phyloP scores from a whole-genome alignment of 2,113 vertebrate genomes.

The Hymenochirus boettgeri region DNA sequence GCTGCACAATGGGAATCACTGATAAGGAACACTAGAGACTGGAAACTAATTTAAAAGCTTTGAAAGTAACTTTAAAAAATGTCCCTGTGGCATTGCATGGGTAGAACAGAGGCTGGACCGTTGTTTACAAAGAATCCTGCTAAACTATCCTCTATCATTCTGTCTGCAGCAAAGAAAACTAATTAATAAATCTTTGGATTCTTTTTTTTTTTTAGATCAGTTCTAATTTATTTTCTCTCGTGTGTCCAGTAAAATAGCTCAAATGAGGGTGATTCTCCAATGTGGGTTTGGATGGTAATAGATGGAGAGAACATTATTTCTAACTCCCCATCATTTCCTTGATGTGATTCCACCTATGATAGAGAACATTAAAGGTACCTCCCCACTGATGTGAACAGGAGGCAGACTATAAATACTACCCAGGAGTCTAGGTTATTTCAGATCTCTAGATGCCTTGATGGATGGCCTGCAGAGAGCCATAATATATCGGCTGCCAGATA shows the following conservation, averaged over 20 bases:
- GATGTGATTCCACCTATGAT: no score
- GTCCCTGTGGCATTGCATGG: slow-evolving; percentile 10
- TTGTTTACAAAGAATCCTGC: neutral
- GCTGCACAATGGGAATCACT: slow-evolving; percentile 18
- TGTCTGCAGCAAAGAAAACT: neutral
- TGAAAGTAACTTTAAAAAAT: slow-evolving; percentile 28
- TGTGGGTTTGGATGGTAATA: no score
- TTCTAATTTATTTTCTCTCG: neutral
- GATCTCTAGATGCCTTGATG: no score
- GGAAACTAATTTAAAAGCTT: slow-evolving; percentile 31
- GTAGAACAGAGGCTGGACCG: neutral
- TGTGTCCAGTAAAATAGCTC: neutral
- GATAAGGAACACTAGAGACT: slow-evolving; percentile 31
- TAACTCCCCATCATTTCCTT: no score
- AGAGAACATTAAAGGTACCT: no score
- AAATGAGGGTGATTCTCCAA: no score
- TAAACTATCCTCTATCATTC: neutral
- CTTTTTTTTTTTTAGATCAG: neutral
- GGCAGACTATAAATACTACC: no score
- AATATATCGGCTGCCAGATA: no score
- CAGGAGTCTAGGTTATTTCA: no score
- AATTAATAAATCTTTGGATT: neutral
- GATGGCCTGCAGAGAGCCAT: no score
- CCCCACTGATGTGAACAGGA: no score
- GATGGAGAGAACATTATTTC: no score